Base-by-base conservation (phyloP, 2,888 invertebrate species). In the Callinectes sapidus region DNA sequence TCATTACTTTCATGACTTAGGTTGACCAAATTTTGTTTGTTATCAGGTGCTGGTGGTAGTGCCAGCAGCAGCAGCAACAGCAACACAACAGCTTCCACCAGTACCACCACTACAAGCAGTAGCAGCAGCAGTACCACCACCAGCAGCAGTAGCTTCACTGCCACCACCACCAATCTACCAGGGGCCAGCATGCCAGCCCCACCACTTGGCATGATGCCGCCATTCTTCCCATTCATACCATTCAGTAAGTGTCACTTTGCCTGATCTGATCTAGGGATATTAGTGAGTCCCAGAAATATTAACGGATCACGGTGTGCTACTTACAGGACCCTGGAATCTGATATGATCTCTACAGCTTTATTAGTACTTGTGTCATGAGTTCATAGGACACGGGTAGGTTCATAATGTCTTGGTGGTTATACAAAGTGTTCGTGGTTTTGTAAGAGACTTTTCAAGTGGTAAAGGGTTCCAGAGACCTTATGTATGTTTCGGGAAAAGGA, bases 151-250 rank as follows among this genome's bases (percentile, higher is more conserved):
- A 90, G 54, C 13, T 48, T 13, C 55, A 28, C 18, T 39, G n/a
- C 48, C 42, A 85, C 23, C 28, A 77, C 42, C 42, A 54, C 77
- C 85, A 32, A 23, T 87, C 71, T 10, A 71, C 71, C n/a, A 71
- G 90, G 87, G 23, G 77, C 87, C 54, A 87, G 85, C 89, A 61
- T 95, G 90, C 95, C 95, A 94, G 95, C n/a, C 95, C 95, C 94
- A 86, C 94, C 93, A n/a, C 90, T 93, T 81, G 88, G 91, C 66
- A 91, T 92, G 89, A 94, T 94, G 87, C 95, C 97, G 5, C 97
- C 97, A 10, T 96, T 97, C 95, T 95, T 96, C 91, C 96, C 96
- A 35, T 96, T 96, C 95, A 95, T 96, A 94, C 96, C 97, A 28
- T 95, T 95, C 93, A 95, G 95, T 96, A 95, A 95, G 95, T 95